These are phyloP conservation scores for Pachycephus smyrnensis DNA, from an alignment of 2,888 invertebrate genomes.

Conservation along the genomic window DNA sequence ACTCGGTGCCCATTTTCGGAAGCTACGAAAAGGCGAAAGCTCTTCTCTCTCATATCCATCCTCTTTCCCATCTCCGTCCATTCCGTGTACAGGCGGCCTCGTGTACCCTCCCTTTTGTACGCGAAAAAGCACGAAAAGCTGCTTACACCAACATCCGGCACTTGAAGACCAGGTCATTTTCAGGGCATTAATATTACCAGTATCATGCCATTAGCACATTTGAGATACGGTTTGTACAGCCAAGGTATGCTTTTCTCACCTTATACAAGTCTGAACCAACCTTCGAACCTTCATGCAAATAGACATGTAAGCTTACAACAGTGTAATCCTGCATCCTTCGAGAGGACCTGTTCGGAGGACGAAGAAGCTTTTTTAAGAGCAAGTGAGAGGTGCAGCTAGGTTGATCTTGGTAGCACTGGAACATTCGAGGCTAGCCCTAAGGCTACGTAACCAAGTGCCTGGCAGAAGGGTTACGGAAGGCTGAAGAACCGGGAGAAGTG, in stretches of 20 bases:
- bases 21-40: background rate
- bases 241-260: background rate
- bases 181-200: constrained; percentile 20
- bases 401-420: constrained; percentile 6
- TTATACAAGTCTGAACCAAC: background rate
- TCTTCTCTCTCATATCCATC: background rate
- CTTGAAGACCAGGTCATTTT: constrained; percentile 9
- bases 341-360: background rate
- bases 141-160: background rate
- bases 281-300: background rate
- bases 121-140: background rate
- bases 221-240: background rate
- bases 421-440: constrained; percentile 26
- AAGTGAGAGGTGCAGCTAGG: constrained; percentile 13
- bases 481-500: constrained; percentile 42
- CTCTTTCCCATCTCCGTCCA: constrained; percentile 5
- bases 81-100: background rate
- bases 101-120: background rate
- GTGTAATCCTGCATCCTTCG: background rate
- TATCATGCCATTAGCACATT: constrained; percentile 19
- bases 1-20: constrained; percentile 12
- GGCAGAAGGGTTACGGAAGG: constrained; percentile 49
- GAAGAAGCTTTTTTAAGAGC: background rate
- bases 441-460: constrained; percentile 24
- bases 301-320: background rate